A percentile compares a stretch with the other conserved stretches of the same genome.
Conservation (phyloP, 2,888 invertebrate genomes). For the Tuta absoluta region DNA sequence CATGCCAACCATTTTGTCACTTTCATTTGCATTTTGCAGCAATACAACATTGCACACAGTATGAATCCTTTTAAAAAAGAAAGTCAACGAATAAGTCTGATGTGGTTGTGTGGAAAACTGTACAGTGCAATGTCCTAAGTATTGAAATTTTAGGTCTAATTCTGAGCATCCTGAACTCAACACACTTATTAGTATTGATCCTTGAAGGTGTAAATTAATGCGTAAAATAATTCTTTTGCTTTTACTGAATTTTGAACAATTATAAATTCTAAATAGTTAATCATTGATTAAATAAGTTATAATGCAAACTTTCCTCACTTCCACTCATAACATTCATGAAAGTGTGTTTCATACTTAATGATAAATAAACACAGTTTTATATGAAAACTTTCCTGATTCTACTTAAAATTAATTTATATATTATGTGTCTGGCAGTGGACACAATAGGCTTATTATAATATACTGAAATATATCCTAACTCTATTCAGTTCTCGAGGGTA, state of each 20-base stretch:
- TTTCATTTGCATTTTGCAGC: constrained; percentile 31
- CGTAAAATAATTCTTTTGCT: not conserved
- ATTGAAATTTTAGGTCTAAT: not conserved
- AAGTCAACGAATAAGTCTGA: not conserved
- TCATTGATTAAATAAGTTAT: not conserved
- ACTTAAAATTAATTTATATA: too few relatives aligned
- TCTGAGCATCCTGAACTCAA: not conserved
- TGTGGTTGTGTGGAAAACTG: constrained; percentile 13
- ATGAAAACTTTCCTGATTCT: too few relatives aligned
- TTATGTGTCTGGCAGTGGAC: too few relatives aligned
- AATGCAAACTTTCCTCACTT: not conserved
- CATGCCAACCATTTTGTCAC: constrained; percentile 29
- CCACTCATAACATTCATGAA: not conserved
- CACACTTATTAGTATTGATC: too few relatives aligned
- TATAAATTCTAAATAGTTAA: not conserved
- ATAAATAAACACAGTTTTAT: too few relatives aligned
- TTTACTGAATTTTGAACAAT: not conserved
- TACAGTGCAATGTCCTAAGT: constrained; percentile 18
- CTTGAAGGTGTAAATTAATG: too few relatives aligned
- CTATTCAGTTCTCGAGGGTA: too few relatives aligned
- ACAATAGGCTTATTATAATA: too few relatives aligned
- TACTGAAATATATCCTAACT: too few relatives aligned
- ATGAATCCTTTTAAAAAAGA: not conserved
- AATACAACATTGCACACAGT: not conserved
- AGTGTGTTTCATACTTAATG: not conserved